Evolutionary conservation across 2,888 invertebrate genomes (phyloP), one percentile per base, ranked within the genome.

Genomic region (Eristalinus aeneus): DNA sequence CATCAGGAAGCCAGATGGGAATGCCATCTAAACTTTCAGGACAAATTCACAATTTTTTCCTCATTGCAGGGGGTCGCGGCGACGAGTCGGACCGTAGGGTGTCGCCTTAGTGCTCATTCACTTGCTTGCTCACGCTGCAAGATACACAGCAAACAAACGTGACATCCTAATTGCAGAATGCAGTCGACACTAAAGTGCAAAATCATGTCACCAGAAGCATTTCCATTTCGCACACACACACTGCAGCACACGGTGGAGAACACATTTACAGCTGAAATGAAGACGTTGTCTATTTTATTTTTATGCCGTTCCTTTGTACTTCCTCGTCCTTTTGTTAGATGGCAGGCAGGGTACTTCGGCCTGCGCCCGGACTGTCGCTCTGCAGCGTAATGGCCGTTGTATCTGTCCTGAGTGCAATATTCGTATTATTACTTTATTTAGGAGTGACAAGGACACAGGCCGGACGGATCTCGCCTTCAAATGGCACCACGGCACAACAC

Each of bases 91-190:
- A 36, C 64, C 20, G n/a, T 27, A 56, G 56, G 36, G 39, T 56
- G 58, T 34, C 61, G 67, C 36, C 46, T 12, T 32, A 31, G 67
- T 60, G 65, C 56, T 71, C 76, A 71, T 27, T 64, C 56, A 64
- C 34, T 82, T 63, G 61, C 73, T 76, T 76, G 23, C 63, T 80
- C 68, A 75, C 73, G 63, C 60, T 88, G 83, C 85, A 83, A 74
- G 83, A 80, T 34, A 77, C 74, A 81, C 82, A 84, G 78, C 81
- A 87, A 73, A 81, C 74, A 78, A 77, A 90, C 89, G 90, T 90
- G 92, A 92, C 90, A 92, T 91, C 92, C 92, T 92, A 92, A 92
- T 92, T 92, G 92, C 92, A 91, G 92, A 92, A 92, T 92, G 93
- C 92, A 92, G 91, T 92, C 92, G 90, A 90, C 91, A 90, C 90